phyloP scores from a whole-genome alignment of 1,140 invertebrate species.

The Bombus turneri region DNA sequence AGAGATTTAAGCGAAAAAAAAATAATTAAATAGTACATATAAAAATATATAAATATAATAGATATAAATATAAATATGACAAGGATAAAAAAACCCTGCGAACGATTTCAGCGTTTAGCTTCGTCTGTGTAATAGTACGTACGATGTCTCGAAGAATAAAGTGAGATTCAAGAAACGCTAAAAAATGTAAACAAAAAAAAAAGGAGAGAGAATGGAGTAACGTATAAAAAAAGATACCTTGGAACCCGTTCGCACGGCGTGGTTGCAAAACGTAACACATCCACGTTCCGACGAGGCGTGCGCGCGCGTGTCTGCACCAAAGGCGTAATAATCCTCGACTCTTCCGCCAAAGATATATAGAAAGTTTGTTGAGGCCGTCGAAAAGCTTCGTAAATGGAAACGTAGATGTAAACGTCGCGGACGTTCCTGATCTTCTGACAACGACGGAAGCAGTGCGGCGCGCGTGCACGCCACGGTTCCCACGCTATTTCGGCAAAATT shows the following conservation, averaged over 20 bases:
- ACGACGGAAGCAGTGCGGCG: background rate
- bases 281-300: background rate
- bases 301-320: background rate
- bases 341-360: background rate
- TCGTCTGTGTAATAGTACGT: constrained; percentile 62
- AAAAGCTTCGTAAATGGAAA: background rate
- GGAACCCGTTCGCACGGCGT: constrained; percentile 69
- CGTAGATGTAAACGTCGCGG: background rate
- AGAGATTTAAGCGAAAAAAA: constrained; percentile 68
- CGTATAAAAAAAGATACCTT: constrained; percentile 5
- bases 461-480: background rate
- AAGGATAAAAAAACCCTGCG: constrained; percentile 15
- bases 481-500: constrained; percentile 54
- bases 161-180: background rate
- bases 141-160: constrained; percentile 12
- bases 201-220: constrained; percentile 4
- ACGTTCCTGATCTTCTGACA: background rate
- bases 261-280: constrained; percentile 64
- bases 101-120: constrained; percentile 57
- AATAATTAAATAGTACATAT: constrained; percentile 4
- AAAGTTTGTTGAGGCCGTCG: background rate
- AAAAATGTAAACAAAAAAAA: constrained; percentile 27
- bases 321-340: background rate
- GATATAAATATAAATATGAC: constrained; percentile 18
- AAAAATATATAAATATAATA: constrained; percentile 1